Conservation (phyloP, 2,888 invertebrate genomes). For the Priocnemis perturbator region DNA sequence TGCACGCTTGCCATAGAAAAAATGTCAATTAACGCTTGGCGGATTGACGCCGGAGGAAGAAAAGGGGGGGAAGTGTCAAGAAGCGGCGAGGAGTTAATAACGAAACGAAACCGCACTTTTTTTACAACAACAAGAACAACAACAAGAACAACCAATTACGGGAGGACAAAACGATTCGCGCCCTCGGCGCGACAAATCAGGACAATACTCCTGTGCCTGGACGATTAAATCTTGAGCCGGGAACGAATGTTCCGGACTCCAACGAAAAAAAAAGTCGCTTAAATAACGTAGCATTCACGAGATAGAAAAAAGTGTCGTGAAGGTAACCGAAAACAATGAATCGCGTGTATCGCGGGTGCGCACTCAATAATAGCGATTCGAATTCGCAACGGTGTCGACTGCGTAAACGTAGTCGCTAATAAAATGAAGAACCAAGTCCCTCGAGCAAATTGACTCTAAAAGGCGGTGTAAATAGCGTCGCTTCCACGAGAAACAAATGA, state of each 20-base stretch:
- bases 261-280: neutral
- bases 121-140: constrained; percentile 49
- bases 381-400: neutral
- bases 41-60: no score
- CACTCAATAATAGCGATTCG: neutral
- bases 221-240: constrained; percentile 10
- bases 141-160: constrained; percentile 35
- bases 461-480: no score
- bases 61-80: constrained; percentile 5
- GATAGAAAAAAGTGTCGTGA: neutral
- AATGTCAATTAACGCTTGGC: no score
- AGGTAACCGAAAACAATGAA: no score
- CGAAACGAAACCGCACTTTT: constrained; percentile 47
- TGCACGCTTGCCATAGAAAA: no score
- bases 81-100: constrained; percentile 47
- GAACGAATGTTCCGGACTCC: constrained; percentile 1
- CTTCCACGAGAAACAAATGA: no score
- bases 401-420: neutral
- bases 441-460: no score
- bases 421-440: neutral
- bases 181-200: no score
- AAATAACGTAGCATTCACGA: neutral
- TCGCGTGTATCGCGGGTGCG: no score
- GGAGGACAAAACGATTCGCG: constrained; percentile 15
- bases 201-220: neutral